Percentiles rank a stretch among this genome's conserved stretches.
Evolutionary conservation across 64 coral and sea anemone species (phyloP).

Genomic region (Stylophora pistillata): DNA sequence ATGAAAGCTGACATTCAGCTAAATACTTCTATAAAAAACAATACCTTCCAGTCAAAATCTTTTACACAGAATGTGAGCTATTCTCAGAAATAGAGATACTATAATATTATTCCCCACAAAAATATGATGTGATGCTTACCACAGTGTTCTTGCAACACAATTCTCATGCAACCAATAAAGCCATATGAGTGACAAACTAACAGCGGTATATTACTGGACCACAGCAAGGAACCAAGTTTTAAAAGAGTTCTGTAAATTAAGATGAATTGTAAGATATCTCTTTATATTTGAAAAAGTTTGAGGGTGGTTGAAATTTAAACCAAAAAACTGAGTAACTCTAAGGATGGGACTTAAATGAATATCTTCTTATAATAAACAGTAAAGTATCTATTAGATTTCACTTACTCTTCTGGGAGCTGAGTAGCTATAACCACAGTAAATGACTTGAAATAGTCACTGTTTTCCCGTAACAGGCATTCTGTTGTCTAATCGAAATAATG

Average conservation of each 20-base stretch:
- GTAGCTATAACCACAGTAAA: conserved; percentile 96
- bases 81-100: too few relatives aligned
- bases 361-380: background rate
- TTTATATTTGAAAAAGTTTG: too few relatives aligned
- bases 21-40: background rate
- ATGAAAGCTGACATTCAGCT: background rate
- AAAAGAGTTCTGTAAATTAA: conserved; percentile 69
- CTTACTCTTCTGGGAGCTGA: conserved; percentile 84
- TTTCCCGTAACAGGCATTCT: conserved; percentile 69
- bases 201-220: conserved; percentile 77
- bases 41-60: background rate
- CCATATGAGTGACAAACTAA: conserved; percentile 93
- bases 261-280: background rate
- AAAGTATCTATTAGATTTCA: background rate
- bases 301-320: too few relatives aligned
- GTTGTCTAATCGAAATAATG: conserved; percentile 58
- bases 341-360: too few relatives aligned
- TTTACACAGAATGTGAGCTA: too few relatives aligned
- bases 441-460: conserved; percentile 88
- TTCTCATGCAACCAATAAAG: conserved; percentile 95
- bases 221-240: conserved; percentile 79
- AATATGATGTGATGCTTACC: conserved; percentile 25
- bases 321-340: too few relatives aligned
- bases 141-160: conserved; percentile 88
- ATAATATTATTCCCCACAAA: background rate